phyloP scores from a whole-genome alignment of 2,888 invertebrate species.

The Athetis lepigone region DNA sequence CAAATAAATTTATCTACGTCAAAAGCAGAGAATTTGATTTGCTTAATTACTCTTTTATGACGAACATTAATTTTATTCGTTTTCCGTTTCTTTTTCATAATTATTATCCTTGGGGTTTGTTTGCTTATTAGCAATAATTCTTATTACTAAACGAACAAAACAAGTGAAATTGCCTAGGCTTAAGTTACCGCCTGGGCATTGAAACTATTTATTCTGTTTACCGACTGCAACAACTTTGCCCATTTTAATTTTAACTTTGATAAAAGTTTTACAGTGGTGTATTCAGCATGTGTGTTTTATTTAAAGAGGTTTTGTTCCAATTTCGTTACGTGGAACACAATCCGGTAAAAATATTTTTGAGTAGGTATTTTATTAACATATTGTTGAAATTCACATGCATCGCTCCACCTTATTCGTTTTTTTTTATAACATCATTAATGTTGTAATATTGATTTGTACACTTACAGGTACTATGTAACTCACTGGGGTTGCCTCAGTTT shows the following conservation, averaged over 20 bases:
- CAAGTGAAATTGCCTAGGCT: conserved; percentile 36
- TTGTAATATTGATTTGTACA: too few species aligned
- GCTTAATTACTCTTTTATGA: conserved; percentile 32
- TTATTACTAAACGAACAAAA: conserved; percentile 20
- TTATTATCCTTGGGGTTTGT: conserved; percentile 1
- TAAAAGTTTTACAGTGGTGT: conserved; percentile 28
- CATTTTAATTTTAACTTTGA: conserved; percentile 58
- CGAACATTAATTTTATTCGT: conserved; percentile 12
- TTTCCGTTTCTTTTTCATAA: background rate
- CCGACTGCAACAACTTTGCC: conserved; percentile 35
- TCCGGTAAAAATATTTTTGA: background rate
- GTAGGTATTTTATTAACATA: background rate
- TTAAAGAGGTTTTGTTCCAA: conserved; percentile 7
- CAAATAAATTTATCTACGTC: conserved; percentile 8
- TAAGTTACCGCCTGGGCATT: conserved; percentile 30
- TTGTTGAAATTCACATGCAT: background rate
- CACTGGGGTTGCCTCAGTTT: too few species aligned
- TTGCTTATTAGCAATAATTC: background rate
- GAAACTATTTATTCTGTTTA: conserved; percentile 53
- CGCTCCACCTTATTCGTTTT: too few species aligned
- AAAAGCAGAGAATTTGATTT: conserved; percentile 20
- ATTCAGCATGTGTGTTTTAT: conserved; percentile 40
- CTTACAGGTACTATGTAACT: too few species aligned
- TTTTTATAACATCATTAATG: too few species aligned
- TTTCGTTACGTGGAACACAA: conserved; percentile 4